Evolutionary conservation across 1,140 invertebrate genomes (phyloP), one percentile per base, ranked within the genome.

Genomic region (Lepeophtheirus salmonis): DNA sequence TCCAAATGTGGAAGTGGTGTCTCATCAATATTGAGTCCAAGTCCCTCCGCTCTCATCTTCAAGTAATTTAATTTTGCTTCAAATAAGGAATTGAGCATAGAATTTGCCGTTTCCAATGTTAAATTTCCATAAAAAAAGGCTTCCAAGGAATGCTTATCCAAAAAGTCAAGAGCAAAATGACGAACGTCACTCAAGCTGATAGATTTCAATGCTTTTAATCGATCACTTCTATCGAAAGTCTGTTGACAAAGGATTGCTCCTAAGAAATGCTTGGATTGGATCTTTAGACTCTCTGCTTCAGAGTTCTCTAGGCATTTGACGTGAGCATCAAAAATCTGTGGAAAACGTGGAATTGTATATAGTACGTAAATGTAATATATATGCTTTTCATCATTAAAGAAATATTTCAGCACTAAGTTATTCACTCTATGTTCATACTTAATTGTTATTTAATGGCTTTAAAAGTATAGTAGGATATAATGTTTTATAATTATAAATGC

Each of bases 111-210:
- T 3, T 57, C 3, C 2, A 21, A 2, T 2, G 24, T 41, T 2
- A 57, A 23, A 21, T 57, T 57, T 30, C 55, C 55, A 57, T 57
- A 57, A 23, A 57, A 57, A 23, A 57, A 57, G 23, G 23, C 17
- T 23, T 57, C 55, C 17, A 26, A 14, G 55, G 23, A 30, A 18
- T 57, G 21, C 17, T 25, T 24, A 4, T 24, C 6, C 26, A 24
- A 2, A 48, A 57, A 57, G 2, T 57, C 26, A 12, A 23, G 22
- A 14, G 55, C 55, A 57, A 26, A 41, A 2, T 14, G 12, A 14
- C 23, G 23, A 17, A 57, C 17, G 3, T 57, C 23, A 2, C 17
- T 1, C 2, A 57, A 48, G 2, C 2, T 3, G 55, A 57, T 57
- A 1, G 55, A 57, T 21, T 57, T 54, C 2, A 50, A 17, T 14